phyloP scores from a whole-genome alignment of 2,113 vertebrate genomes.

The Halichoeres trimaculatus region DNA sequence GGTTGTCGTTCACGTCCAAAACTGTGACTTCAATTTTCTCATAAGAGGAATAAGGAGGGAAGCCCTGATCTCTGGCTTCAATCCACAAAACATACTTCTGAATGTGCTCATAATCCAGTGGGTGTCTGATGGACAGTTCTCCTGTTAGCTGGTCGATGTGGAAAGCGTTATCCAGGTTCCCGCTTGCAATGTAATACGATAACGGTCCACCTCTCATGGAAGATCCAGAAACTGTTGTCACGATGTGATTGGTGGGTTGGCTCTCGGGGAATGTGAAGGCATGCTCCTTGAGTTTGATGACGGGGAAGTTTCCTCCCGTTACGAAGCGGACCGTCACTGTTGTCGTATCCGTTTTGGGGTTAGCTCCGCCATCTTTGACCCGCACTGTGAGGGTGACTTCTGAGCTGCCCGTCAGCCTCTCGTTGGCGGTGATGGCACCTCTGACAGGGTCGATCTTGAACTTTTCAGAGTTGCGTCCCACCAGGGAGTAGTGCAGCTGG shows the following conservation, averaged over 20 bases:
- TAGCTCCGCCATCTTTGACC: slow-evolving; percentile 88
- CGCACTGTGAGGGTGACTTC: slow-evolving; percentile 95
- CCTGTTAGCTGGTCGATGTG: slow-evolving; percentile 93
- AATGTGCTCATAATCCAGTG: slow-evolving; percentile 92
- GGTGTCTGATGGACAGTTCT: slow-evolving; percentile 86
- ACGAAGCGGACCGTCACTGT: slow-evolving; percentile 95
- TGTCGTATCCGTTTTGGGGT: slow-evolving; percentile 91
- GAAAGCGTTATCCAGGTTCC: slow-evolving; percentile 92
- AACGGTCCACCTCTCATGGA: slow-evolving; percentile 90
- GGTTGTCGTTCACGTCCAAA: slow-evolving; percentile 94
- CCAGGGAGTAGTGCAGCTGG: slow-evolving; percentile 93
- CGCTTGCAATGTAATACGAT: slow-evolving; percentile 95
- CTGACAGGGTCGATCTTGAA: slow-evolving; percentile 93
- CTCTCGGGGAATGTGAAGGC: slow-evolving; percentile 92
- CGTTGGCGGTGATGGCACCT: slow-evolving; percentile 91
- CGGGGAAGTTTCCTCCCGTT: slow-evolving; percentile 90
- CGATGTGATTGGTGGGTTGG: slow-evolving; percentile 86
- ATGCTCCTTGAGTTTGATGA: slow-evolving; percentile 86
- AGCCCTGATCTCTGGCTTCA: slow-evolving; percentile 94
- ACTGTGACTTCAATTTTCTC: slow-evolving; percentile 90
- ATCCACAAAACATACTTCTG: slow-evolving; percentile 95
- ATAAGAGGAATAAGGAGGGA: slow-evolving; percentile 96
- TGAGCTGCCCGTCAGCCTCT: slow-evolving; percentile 83
- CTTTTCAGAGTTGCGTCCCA: slow-evolving; percentile 90
- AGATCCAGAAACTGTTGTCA: slow-evolving; percentile 88